phyloP scores from a whole-genome alignment of 2,888 invertebrate genomes.

The Bembecia ichneumoniformis region DNA sequence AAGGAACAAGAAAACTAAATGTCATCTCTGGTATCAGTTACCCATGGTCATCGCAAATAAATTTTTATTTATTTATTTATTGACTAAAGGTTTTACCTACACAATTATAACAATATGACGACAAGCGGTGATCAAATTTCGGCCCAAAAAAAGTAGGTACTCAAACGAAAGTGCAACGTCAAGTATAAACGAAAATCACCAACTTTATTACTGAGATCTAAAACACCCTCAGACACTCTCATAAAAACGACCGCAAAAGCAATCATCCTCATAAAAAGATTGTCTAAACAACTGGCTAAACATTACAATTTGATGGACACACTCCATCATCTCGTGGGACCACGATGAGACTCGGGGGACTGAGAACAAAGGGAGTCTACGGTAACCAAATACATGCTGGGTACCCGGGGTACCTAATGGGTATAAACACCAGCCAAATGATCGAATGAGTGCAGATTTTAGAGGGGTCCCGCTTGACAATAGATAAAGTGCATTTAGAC shows the following conservation, averaged over 20 bases:
- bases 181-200: not conserved
- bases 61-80: no score
- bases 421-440: slow-evolving; percentile 65
- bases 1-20: no score
- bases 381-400: slow-evolving; percentile 3
- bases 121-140: no score
- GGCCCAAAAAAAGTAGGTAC: no score
- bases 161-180: no score
- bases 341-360: slow-evolving; percentile 22
- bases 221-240: slow-evolving; percentile 2
- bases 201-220: not conserved
- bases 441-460: slow-evolving; percentile 32
- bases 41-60: no score
- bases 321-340: slow-evolving; percentile 19
- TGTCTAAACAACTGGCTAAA: slow-evolving; percentile 33
- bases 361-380: slow-evolving; percentile 8
- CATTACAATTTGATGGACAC: slow-evolving; percentile 24
- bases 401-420: slow-evolving; percentile 35
- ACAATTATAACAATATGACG: no score
- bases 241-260: not conserved
- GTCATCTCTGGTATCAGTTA: no score
- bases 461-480: not conserved
- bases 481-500: not conserved
- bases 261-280: slow-evolving; percentile 22
- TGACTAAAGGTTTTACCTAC: no score